Conservation (phyloP, 2,888 invertebrate genomes). For the Rutpela maculata region DNA sequence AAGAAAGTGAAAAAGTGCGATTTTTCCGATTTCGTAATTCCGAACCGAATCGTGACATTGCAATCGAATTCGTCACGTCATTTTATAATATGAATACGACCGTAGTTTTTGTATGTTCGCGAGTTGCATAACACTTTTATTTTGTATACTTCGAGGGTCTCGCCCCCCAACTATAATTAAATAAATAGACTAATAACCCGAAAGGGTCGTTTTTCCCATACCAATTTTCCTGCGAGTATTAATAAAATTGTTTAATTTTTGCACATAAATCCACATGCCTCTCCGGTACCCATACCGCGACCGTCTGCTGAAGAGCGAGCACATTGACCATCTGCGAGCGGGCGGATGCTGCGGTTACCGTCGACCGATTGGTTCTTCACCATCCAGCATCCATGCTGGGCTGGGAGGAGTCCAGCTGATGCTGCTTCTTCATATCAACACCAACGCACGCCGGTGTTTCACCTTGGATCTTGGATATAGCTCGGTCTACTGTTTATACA, state of each 20-base stretch:
- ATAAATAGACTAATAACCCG: too few species aligned
- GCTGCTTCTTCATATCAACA: conserved; percentile 37
- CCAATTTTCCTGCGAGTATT: neutral
- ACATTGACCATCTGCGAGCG: conserved; percentile 43
- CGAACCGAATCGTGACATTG: too few species aligned
- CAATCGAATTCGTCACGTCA: too few species aligned
- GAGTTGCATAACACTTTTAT: too few species aligned
- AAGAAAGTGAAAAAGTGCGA: too few species aligned
- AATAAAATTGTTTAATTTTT: neutral
- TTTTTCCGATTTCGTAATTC: too few species aligned
- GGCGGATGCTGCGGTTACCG: conserved; percentile 55
- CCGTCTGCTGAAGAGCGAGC: conserved; percentile 16
- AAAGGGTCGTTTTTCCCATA: neutral
- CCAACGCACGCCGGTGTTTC: conserved; percentile 37
- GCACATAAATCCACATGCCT: conserved; percentile 3
- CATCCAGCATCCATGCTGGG: conserved; percentile 74
- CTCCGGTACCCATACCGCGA: neutral
- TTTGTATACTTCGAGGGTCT: too few species aligned
- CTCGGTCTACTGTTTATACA: conserved; percentile 26
- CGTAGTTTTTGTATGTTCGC: too few species aligned
- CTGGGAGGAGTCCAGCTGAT: conserved; percentile 71
- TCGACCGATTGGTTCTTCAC: conserved; percentile 70
- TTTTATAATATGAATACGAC: too few species aligned
- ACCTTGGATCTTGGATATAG: conserved; percentile 21
- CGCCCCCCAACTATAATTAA: too few species aligned